A percentile compares a stretch with the other conserved stretches of the same genome.
Evolutionary conservation across 2,113 vertebrate genomes (phyloP).

Genomic region (Craseonycteris thonglongyai): DNA sequence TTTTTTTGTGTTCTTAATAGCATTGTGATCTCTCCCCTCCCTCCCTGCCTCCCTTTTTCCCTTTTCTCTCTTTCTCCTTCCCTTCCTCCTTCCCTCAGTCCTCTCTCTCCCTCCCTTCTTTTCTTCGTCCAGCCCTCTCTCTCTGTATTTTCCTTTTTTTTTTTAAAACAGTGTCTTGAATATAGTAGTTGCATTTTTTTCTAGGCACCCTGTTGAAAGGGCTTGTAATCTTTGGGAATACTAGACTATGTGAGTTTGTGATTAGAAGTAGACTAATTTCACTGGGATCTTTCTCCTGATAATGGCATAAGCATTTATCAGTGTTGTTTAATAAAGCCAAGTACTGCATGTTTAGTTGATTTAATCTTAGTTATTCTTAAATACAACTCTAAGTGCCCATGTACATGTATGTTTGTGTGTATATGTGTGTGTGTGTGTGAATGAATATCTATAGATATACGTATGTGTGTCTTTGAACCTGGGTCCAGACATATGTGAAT

Average conservation of each 20-base stretch:
- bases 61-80: not conserved
- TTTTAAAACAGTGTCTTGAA: not conserved
- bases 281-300: not conserved
- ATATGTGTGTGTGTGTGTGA: not conserved
- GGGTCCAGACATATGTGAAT: not conserved
- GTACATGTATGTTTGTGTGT: not conserved
- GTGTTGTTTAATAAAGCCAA: not conserved
- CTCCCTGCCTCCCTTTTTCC: fast-evolving
- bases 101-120: fast-evolving
- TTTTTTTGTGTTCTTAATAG: not conserved
- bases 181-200: not conserved
- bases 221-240: not conserved
- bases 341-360: not conserved
- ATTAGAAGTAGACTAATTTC: not conserved
- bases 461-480: not conserved
- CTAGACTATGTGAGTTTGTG: not conserved
- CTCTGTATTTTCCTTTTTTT: not conserved
- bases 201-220: not conserved
- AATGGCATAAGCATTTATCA: not conserved
- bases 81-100: not conserved
- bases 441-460: not conserved
- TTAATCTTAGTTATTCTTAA: conserved; percentile 15
- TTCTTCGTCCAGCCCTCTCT: not conserved
- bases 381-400: not conserved
- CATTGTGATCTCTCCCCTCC: not conserved